Base-by-base conservation (phyloP, 2,113 vertebrate species). In the Ahaetulla prasina region DNA sequence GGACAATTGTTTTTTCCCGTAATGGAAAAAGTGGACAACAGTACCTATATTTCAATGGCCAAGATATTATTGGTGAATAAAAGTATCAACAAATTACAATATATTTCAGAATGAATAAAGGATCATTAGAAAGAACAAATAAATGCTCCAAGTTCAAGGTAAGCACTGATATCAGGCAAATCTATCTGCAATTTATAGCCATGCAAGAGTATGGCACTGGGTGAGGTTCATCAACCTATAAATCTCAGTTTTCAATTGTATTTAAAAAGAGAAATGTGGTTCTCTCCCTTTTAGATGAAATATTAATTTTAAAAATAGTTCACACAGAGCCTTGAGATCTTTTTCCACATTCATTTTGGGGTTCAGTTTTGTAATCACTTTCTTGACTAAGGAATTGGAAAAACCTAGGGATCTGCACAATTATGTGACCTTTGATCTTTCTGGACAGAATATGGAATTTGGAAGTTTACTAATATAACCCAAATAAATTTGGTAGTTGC, bases 41-140 rank as follows among this genome's bases (percentile, higher is more conserved):
- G 7, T 14, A 47, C 0, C 0, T 0, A 12, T 47, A 68, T 14
- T 53, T 39, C 4, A 0, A 0, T 10, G 12, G 25, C 5, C 11
- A 7, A 52, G 89, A 94, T 80, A 16, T 80, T 80, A 57, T 12
- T 0, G 0, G 53, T n/a, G 8, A 57, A 16, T 53, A 49, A 16
- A 8, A 0, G 50, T 14, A 45, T 16, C 2, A 25, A 93, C 91
- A n/a, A 92, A 87, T 2, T 89, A 60, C 87, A n/a, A 8, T 22
- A 80, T 80, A 80, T 80, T 80, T 39, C 35, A 80, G 74, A 80
- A 80, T 1, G 0, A 39, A 80, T 80, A 80, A 74, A 50, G 87
- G 87, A 93, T 89, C 55, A 88, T 93, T 89, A 55, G 39, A 80
- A 63, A 92, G 88, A 88, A 90, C 1, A 74, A n/a, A 49, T 25